Evolutionary conservation across 2,888 invertebrate species (phyloP).

Genomic region (Synanthedon formicaeformis): DNA sequence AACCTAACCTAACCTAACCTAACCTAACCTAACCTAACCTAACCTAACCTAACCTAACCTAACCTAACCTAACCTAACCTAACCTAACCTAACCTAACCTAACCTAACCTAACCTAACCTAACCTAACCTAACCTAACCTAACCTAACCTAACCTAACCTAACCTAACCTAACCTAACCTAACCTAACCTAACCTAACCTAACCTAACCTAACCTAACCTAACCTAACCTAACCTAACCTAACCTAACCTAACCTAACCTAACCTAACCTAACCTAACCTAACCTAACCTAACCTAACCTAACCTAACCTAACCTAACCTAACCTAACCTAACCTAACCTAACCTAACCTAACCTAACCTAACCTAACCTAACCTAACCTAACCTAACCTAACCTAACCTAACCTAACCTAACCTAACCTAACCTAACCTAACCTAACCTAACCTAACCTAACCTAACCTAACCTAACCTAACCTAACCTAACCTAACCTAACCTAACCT

Average conservation of each 20-base stretch:
- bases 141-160: background rate
- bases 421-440: background rate
- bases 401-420: background rate
- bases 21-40: too few species aligned
- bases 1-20: too few species aligned
- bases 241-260: background rate
- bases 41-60: too few species aligned
- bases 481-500: background rate
- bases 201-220: background rate
- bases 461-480: background rate
- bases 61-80: too few species aligned
- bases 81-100: too few species aligned
- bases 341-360: background rate
- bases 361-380: background rate
- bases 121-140: too few species aligned
- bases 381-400: background rate
- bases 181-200: background rate
- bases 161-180: background rate
- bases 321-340: background rate
- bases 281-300: background rate
- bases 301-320: background rate
- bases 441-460: background rate
- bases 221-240: background rate
- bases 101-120: too few species aligned
- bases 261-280: background rate